Evolutionary conservation across 2,888 invertebrate species (phyloP).

Genomic region (Galerucella pusilla): DNA sequence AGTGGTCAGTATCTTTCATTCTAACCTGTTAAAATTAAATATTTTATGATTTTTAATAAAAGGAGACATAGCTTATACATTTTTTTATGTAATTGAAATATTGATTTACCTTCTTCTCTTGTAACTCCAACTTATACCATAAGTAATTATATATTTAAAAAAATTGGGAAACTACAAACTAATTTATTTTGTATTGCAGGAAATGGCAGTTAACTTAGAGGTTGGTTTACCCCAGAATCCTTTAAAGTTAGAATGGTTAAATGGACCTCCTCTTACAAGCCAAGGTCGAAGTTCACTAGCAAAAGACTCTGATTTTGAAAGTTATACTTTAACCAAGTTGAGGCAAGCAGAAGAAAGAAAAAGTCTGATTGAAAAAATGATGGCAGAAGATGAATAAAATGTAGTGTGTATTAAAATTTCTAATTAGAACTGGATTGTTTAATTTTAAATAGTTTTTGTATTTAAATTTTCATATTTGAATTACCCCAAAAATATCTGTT

Average conservation of each 20-base stretch:
- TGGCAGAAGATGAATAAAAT: constrained; percentile 68
- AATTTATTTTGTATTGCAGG: constrained; percentile 60
- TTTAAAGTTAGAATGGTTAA: constrained; percentile 78
- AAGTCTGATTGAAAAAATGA: constrained; percentile 76
- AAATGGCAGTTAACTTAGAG: constrained; percentile 69
- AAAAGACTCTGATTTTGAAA: constrained; percentile 82
- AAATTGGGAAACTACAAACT: not conserved
- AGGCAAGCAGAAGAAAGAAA: constrained; percentile 89
- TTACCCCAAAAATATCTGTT: not conserved
- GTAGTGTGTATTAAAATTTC: not conserved
- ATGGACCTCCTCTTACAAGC: constrained; percentile 65
- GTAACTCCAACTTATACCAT: too few relatives aligned
- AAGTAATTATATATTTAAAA: not conserved
- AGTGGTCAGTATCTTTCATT: too few relatives aligned
- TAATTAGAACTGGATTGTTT: not conserved
- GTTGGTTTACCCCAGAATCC: constrained; percentile 77
- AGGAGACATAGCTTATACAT: too few relatives aligned
- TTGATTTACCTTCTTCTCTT: too few relatives aligned
- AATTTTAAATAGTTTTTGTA: not conserved
- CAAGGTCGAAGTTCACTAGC: constrained; percentile 64
- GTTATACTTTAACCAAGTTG: constrained; percentile 81
- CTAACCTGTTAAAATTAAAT: too few relatives aligned
- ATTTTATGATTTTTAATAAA: too few relatives aligned
- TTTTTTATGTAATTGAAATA: too few relatives aligned
- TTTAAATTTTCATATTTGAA: not conserved